Base-by-base conservation (phyloP, 2,113 vertebrate species). In the Vulpes ferrilata region DNA sequence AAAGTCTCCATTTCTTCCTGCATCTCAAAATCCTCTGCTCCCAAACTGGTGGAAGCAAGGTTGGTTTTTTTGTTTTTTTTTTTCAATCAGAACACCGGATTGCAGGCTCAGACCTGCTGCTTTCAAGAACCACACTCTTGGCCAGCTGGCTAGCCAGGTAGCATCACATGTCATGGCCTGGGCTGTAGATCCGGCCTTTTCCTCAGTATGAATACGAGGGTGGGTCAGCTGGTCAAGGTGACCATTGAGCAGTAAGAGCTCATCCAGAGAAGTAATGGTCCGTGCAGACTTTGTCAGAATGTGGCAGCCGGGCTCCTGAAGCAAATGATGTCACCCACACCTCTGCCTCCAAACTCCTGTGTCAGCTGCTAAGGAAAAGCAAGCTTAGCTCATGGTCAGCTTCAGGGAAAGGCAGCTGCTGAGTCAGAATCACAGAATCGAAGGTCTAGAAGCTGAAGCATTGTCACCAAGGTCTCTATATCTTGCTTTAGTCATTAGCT, bases 41-140 rank as follows among this genome's bases (percentile, higher is more conserved):
- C 55, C 30, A 69, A 0, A 9, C 43, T 0, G 4, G 55, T 3
- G 11, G 71, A 22, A 23, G 48, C 7, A 12, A 7, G 43, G 43
- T 43, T 43, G 38, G 4, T 43, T 43, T 43, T 43, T 43, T 43
- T 43, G 6, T 43, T 43, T 43, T 43, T 6, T 43, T 43, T 43
- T 60, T n/a, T 51, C 51, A 43, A 60, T 69, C 0, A 3, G 74
- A 64, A 71, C 48, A 3, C 60, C 7, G 69, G 57, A 13, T 80
- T 7, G 48, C 96, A 92, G 48, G 92, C 92, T 64, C 0, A 17
- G 82, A 93, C 93, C 88, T 95, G 95, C 89, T 4, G 4, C 82
- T 93, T 48, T 65, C 62, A 65, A 65, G 48, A 85, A 11, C 32
- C 43, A 55, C 16, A 13, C 30, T 88, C 57, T 30, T 32, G 69